phyloP scores from a whole-genome alignment of 2,113 vertebrate species.

The Martes martes region DNA sequence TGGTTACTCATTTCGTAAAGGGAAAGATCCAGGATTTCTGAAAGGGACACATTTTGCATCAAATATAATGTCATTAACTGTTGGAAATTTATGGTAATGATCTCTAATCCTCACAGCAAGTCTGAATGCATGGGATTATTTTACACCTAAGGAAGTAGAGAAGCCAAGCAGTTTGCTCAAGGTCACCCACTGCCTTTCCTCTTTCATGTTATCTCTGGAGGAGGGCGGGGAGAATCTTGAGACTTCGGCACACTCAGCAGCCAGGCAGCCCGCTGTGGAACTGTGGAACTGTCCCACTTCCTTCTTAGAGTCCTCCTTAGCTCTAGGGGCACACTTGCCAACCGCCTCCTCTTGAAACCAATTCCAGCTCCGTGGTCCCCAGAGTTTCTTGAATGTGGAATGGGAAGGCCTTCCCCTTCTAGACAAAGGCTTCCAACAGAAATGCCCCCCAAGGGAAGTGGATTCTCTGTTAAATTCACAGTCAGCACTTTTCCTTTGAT shows the following conservation, averaged over 20 bases:
- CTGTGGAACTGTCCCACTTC: neutral
- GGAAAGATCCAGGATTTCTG: neutral
- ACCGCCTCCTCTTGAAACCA: neutral
- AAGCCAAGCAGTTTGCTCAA: neutral
- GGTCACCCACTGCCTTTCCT: neutral
- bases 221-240: neutral
- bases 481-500: neutral
- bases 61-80: neutral
- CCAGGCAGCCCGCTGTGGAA: too few species aligned
- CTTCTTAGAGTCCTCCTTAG: neutral
- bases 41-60: neutral
- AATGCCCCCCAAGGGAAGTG: neutral
- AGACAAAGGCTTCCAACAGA: neutral
- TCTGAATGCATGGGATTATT: neutral
- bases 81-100: neutral
- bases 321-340: neutral
- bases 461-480: neutral
- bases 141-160: neutral
- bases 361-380: neutral
- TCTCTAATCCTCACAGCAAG: neutral
- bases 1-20: neutral
- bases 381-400: neutral
- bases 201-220: neutral
- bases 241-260: neutral
- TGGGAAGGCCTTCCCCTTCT: neutral